A percentile compares a stretch with the other conserved stretches of the same genome.
Conservation (phyloP, 2,797 vertebrate species). For the Neosilurus mollespiculum region DNA sequence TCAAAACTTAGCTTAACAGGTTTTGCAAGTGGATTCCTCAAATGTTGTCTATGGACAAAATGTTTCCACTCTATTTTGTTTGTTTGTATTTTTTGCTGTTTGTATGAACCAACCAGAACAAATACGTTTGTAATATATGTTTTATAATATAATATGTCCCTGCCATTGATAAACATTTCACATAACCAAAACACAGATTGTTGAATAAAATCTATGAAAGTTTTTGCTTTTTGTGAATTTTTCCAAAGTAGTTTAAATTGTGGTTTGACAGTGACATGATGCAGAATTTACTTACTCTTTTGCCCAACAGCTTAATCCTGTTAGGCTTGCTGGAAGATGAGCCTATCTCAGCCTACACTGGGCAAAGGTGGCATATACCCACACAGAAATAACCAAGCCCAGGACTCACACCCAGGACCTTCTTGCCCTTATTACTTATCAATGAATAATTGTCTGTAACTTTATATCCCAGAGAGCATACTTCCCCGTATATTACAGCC, state of each 20-base stretch:
- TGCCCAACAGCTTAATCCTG: no score
- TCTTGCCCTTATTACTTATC: background rate
- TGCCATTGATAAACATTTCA: background rate
- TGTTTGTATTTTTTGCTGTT: background rate
- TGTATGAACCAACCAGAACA: background rate
- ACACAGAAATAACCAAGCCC: no score
- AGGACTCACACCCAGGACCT: no score
- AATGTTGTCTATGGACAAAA: background rate
- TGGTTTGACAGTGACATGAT: background rate
- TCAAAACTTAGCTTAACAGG: no score
- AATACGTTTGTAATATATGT: background rate
- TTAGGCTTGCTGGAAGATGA: no score
- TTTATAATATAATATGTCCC: background rate
- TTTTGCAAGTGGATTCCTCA: no score
- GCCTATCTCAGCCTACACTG: no score
- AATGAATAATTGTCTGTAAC: background rate
- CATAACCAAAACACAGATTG: background rate
- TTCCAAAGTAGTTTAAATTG: background rate
- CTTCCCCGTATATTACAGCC: background rate
- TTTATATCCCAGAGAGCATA: background rate
- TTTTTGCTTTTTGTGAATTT: background rate
- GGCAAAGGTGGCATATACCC: no score
- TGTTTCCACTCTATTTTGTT: background rate
- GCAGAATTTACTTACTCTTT: background rate
- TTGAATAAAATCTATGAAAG: background rate